phyloP scores from a whole-genome alignment of 2,888 invertebrate genomes.

The Polyploca ridens region DNA sequence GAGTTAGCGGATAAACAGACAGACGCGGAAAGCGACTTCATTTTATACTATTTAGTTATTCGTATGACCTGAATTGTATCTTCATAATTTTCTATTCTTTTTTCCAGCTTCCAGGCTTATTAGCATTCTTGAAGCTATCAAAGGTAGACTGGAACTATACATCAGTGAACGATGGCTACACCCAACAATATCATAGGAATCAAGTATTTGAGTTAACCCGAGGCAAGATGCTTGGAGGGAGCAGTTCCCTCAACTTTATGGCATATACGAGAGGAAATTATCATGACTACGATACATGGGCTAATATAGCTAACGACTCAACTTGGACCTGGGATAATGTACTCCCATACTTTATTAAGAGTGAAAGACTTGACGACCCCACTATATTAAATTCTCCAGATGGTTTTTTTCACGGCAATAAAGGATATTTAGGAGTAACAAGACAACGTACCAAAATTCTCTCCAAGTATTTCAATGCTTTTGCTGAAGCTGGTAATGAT shows the following conservation, averaged over 20 bases:
- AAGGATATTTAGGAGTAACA: constrained; percentile 41
- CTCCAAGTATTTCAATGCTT: constrained; percentile 54
- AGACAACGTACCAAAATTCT: constrained; percentile 51
- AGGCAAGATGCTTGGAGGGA: constrained; percentile 85
- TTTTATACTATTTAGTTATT: no score
- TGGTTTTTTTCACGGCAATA: constrained; percentile 42
- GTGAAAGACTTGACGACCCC: constrained; percentile 34
- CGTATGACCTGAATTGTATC: no score
- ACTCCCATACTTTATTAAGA: constrained; percentile 46
- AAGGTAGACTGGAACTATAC: constrained; percentile 56
- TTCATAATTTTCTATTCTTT: neutral
- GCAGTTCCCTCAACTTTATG: constrained; percentile 85
- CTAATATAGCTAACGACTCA: constrained; percentile 79
- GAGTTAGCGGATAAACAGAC: no score
- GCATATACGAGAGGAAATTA: constrained; percentile 86
- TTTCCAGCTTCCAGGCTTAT: constrained; percentile 27
- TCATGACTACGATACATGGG: constrained; percentile 87
- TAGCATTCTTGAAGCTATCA: constrained; percentile 22
- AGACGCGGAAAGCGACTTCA: no score
- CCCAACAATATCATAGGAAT: constrained; percentile 27
- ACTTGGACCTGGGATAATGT: constrained; percentile 51
- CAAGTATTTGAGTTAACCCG: constrained; percentile 50
- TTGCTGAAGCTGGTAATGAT: constrained; percentile 44
- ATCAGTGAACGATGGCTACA: constrained; percentile 48
- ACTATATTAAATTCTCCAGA: constrained; percentile 43